Evolutionary conservation across 2,888 invertebrate species (phyloP).

Genomic region (Helicoverpa assulta): DNA sequence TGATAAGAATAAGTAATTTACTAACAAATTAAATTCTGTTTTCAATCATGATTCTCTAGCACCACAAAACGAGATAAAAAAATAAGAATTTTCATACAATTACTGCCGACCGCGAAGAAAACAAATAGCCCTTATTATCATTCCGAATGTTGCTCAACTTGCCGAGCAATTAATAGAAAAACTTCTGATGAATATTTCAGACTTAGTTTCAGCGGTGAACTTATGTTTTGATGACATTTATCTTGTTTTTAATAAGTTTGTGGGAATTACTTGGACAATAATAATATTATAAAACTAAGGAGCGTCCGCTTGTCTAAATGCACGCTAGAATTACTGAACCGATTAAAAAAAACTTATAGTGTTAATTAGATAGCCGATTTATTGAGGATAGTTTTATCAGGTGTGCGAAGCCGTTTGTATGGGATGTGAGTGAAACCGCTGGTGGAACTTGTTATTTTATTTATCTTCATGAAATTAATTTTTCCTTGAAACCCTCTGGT

Average conservation of each 20-base stretch:
- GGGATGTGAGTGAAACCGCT: too few species aligned
- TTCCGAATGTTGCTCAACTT: constrained; percentile 29
- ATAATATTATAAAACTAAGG: background rate
- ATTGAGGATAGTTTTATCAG: too few species aligned
- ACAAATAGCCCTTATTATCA: constrained; percentile 29
- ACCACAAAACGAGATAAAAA: constrained; percentile 6
- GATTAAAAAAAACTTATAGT: too few species aligned
- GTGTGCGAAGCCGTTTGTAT: too few species aligned
- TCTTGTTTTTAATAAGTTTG: background rate
- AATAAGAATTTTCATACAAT: constrained; percentile 9
- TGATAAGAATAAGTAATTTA: background rate
- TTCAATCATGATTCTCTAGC: background rate
- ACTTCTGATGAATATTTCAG: constrained; percentile 20
- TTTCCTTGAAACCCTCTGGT: too few species aligned
- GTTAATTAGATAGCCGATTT: too few species aligned
- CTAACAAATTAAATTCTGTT: background rate
- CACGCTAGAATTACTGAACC: too few species aligned
- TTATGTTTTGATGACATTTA: constrained; percentile 2
- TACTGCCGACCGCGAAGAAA: constrained; percentile 16
- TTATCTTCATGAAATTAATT: too few species aligned
- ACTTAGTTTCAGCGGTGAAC: background rate
- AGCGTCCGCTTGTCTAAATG: too few species aligned
- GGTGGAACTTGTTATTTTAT: too few species aligned
- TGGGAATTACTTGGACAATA: too few species aligned
- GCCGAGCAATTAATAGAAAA: constrained; percentile 33